phyloP scores from a whole-genome alignment of 2,797 vertebrate genomes.

The Acridotheres tristis region DNA sequence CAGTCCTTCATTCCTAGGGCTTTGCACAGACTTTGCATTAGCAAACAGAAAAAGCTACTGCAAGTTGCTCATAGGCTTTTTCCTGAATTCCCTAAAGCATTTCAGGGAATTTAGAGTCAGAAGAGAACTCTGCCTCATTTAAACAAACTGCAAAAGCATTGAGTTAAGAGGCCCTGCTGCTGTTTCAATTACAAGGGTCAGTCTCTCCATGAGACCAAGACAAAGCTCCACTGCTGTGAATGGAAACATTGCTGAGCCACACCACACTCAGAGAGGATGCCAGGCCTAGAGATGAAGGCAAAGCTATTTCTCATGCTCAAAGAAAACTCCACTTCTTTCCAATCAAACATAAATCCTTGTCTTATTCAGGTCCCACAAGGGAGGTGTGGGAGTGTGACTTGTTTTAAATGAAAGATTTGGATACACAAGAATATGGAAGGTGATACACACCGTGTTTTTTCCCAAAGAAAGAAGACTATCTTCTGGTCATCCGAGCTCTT shows the following conservation, averaged over 20 bases:
- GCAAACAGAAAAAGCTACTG: not conserved
- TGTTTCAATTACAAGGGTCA: not conserved
- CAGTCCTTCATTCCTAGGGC: not conserved
- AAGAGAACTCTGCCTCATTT: not conserved
- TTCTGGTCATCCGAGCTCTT: constrained; percentile 96
- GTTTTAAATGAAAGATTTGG: not conserved
- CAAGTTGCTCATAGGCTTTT: not conserved
- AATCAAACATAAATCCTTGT: not conserved
- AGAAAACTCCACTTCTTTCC: not conserved
- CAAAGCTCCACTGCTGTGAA: not conserved
- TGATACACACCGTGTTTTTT: constrained; percentile 83
- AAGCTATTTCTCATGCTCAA: not conserved
- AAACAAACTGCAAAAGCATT: not conserved
- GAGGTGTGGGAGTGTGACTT: not conserved
- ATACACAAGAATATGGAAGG: not conserved
- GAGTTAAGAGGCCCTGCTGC: not conserved
- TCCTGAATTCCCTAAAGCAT: not conserved
- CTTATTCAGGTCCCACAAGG: not conserved
- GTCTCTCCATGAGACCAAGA: not conserved
- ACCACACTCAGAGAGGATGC: not conserved
- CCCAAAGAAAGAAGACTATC: constrained; percentile 90
- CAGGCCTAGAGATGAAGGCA: not conserved
- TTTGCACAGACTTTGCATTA: not conserved
- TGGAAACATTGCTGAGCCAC: not conserved
- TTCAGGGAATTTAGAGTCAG: not conserved